Conservation (phyloP, 2,113 vertebrate genomes). For the Rhegmatorhina hoffmannsi region DNA sequence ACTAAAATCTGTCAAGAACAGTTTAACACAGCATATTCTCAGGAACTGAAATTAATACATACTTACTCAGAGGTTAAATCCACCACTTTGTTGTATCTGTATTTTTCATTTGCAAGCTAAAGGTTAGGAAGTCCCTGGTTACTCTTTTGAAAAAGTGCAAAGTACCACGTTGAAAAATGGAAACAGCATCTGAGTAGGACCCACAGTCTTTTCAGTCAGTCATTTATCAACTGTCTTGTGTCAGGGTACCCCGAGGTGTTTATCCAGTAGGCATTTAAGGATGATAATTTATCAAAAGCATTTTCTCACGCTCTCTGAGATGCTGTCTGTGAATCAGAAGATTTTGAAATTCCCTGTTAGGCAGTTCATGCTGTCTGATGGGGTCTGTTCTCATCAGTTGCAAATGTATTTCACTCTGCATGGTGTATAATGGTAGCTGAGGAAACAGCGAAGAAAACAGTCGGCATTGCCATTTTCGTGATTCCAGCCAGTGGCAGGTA, state of each 20-base stretch:
- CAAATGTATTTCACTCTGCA: background rate
- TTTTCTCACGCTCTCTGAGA: background rate
- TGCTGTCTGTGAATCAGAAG: background rate
- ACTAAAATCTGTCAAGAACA: slow-evolving; percentile 38
- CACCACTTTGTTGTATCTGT: background rate
- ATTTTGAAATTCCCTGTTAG: background rate
- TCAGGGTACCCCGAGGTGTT: background rate
- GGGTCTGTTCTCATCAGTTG: background rate
- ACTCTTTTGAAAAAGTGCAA: background rate
- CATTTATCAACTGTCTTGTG: background rate
- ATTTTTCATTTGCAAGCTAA: background rate
- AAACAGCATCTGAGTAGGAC: background rate
- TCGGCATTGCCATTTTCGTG: background rate
- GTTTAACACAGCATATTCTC: background rate
- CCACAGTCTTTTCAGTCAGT: background rate
- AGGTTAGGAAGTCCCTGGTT: background rate
- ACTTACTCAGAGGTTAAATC: background rate
- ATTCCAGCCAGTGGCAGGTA: background rate
- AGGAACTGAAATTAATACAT: slow-evolving; percentile 14
- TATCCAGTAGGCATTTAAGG: background rate
- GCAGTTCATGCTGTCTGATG: background rate
- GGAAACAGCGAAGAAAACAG: background rate
- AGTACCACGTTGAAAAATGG: background rate
- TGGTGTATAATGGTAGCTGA: background rate
- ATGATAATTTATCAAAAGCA: background rate